A percentile compares a stretch with the other conserved stretches of the same genome.
Evolutionary conservation across 1,140 invertebrate genomes (phyloP).

Genomic region (Philotrypesis tridentata): DNA sequence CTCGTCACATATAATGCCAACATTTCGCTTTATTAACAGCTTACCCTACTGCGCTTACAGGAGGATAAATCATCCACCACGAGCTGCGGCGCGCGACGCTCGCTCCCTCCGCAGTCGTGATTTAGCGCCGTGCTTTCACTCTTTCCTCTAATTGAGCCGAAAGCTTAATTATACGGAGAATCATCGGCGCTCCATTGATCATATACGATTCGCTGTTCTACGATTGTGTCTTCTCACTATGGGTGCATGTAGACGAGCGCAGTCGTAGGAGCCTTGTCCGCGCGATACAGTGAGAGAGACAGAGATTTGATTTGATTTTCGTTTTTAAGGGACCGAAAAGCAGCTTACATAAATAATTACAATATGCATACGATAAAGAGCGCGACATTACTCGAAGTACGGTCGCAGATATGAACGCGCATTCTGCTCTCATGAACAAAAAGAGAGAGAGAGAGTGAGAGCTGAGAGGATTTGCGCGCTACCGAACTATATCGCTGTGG

Average conservation of each 20-base stretch:
- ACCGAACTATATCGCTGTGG: too few species aligned
- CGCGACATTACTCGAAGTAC: too few species aligned
- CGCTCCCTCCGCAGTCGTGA: not conserved
- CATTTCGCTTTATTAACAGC: slow-evolving; percentile 38
- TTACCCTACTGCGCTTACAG: not conserved
- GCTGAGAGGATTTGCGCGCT: too few species aligned
- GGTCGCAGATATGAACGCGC: too few species aligned
- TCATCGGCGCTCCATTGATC: not conserved
- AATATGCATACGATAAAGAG: too few species aligned
- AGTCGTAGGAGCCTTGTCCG: too few species aligned
- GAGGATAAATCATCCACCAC: not conserved
- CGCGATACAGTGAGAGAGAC: too few species aligned
- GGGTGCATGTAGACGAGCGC: not conserved
- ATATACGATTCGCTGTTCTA: not conserved
- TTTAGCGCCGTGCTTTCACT: slow-evolving; percentile 18
- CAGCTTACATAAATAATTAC: too few species aligned
- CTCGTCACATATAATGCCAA: slow-evolving; percentile 29
- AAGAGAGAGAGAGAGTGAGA: not conserved
- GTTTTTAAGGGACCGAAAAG: too few species aligned
- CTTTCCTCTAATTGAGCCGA: slow-evolving; percentile 28
- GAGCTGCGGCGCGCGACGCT: too few species aligned
- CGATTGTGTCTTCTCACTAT: not conserved
- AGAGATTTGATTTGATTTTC: too few species aligned
- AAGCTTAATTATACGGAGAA: slow-evolving; percentile 12
- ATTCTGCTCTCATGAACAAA: too few species aligned